Conservation (phyloP, 2,113 vertebrate species). For the Erythrolamprus reginae region DNA sequence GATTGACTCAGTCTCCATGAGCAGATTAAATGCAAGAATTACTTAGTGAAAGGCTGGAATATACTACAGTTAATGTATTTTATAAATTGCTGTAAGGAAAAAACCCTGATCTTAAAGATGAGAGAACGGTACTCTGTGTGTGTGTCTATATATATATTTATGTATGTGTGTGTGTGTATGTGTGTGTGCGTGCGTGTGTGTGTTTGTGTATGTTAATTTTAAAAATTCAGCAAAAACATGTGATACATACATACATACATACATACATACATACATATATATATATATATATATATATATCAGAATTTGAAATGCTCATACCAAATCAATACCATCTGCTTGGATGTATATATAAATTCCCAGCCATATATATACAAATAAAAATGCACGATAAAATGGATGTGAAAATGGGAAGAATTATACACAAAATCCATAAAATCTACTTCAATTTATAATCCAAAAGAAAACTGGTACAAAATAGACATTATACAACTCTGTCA, state of each 20-base stretch:
- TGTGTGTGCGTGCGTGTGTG: no score
- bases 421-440: background rate
- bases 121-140: background rate
- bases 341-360: background rate
- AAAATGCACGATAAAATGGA: background rate
- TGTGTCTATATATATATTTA: no score
- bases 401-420: background rate
- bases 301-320: background rate
- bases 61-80: background rate
- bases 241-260: no score
- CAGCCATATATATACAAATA: background rate
- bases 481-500: background rate
- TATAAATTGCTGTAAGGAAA: background rate
- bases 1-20: background rate
- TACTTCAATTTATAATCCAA: background rate
- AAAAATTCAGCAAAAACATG: no score
- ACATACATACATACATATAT: no score
- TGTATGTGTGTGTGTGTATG: no score
- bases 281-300: no score
- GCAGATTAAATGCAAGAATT: background rate
- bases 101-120: background rate
- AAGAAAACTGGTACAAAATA: background rate
- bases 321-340: background rate
- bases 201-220: no score
- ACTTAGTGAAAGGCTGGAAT: background rate